Evolutionary conservation across 2,797 vertebrate species (phyloP).

Genomic region (Arnoldichthys spilopterus): DNA sequence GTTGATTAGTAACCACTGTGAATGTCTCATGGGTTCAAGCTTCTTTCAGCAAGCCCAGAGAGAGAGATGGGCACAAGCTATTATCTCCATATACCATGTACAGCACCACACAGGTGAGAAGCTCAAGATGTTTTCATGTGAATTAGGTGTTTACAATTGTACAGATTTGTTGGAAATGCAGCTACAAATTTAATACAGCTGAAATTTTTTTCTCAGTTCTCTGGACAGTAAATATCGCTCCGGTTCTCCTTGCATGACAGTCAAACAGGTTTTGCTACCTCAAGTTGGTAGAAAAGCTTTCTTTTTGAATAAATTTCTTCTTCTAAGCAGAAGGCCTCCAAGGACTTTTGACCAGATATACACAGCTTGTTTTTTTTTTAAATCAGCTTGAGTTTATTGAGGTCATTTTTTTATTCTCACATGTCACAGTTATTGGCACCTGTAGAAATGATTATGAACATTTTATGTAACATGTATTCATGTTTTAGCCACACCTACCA

Average conservation of each 20-base stretch:
- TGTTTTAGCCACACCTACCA: background rate
- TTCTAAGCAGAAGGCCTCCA: background rate
- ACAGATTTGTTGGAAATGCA: background rate
- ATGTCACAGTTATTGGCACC: background rate
- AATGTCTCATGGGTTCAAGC: conserved; percentile 16
- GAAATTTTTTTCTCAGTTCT: background rate
- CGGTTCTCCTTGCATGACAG: too few species aligned
- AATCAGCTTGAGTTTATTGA: too few species aligned
- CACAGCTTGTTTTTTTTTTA: too few species aligned
- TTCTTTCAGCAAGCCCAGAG: background rate
- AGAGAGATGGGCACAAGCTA: background rate
- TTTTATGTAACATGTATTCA: background rate
- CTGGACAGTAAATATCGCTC: background rate
- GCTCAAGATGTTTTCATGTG: background rate
- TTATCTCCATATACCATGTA: background rate
- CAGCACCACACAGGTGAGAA: background rate
- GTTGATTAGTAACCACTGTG: conserved; percentile 33
- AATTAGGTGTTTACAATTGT: background rate
- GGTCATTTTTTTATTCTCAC: too few species aligned
- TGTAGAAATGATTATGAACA: too few species aligned
- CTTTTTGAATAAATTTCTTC: background rate
- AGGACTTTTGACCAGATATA: background rate
- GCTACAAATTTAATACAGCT: background rate
- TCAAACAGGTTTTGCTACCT: background rate
- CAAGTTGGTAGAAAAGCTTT: background rate